These are phyloP conservation scores for Anthonomus grandis DNA, from an alignment of 1,140 invertebrate species.

Conservation along the genomic window DNA sequence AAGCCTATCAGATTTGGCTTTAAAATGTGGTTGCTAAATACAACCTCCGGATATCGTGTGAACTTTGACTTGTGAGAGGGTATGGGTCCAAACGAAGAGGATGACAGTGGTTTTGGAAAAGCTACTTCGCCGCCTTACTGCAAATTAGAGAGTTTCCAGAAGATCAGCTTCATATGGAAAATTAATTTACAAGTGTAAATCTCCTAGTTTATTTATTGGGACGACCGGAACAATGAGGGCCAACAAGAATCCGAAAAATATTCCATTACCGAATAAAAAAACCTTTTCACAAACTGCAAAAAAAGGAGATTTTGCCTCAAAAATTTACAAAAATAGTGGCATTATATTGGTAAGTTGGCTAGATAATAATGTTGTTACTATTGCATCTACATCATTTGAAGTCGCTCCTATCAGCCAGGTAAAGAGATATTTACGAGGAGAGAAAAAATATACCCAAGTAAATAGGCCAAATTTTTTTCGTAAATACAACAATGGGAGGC, in stretches of 20 bases:
- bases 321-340: conserved; percentile 3
- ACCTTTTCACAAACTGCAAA: not conserved
- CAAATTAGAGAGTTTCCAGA: not conserved
- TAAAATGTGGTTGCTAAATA: conserved; percentile 29
- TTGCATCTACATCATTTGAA: conserved; percentile 9
- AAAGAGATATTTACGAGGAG: conserved; percentile 2
- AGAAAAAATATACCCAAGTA: conserved; percentile 19
- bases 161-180: conserved; percentile 9
- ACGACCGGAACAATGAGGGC: not conserved
- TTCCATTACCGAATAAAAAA: too few species aligned
- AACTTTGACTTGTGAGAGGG: conserved; percentile 42
- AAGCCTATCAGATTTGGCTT: conserved; percentile 30
- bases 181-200: conserved; percentile 7
- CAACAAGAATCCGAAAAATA: not conserved
- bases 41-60: conserved; percentile 18
- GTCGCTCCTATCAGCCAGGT: not conserved
- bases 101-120: conserved; percentile 21
- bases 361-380: not conserved
- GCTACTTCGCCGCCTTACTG: conserved; percentile 1
- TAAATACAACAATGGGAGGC: conserved; percentile 44
- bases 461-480: conserved; percentile 37
- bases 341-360: too few species aligned
- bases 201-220: not conserved
- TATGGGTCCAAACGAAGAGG: conserved; percentile 15
- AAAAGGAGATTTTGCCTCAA: conserved; percentile 1